Conservation (phyloP, 2,888 invertebrate species). For the Colostygia pectinataria region DNA sequence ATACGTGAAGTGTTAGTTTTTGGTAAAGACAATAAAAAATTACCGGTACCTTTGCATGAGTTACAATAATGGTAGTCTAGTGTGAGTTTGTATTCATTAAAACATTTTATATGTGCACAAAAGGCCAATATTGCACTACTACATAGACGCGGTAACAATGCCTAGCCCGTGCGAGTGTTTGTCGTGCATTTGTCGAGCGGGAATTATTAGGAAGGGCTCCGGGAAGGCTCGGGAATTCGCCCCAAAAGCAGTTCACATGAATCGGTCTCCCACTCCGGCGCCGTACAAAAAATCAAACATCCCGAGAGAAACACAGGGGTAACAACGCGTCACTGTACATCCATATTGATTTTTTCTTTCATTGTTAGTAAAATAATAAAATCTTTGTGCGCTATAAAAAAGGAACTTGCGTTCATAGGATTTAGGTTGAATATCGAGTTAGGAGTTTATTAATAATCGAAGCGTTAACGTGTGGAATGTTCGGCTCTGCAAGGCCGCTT, state of each 20-base stretch:
- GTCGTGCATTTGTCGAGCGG: slow-evolving; percentile 81
- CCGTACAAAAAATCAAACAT: slow-evolving; percentile 81
- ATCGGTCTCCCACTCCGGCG: slow-evolving; percentile 78
- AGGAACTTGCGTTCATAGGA: slow-evolving; percentile 71
- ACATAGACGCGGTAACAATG: slow-evolving; percentile 74
- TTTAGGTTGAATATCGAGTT: slow-evolving; percentile 77
- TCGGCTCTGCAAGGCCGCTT: slow-evolving; percentile 78
- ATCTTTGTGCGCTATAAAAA: slow-evolving; percentile 66
- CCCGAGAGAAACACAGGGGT: slow-evolving; percentile 83
- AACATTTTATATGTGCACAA: slow-evolving; percentile 64
- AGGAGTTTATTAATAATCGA: slow-evolving; percentile 80
- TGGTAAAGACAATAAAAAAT: slow-evolving; percentile 16
- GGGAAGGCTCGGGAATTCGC: slow-evolving; percentile 82
- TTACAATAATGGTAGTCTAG: slow-evolving; percentile 28
- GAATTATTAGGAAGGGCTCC: slow-evolving; percentile 81
- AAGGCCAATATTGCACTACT: slow-evolving; percentile 73
- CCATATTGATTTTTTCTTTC: slow-evolving; percentile 81
- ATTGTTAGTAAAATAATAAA: slow-evolving; percentile 80
- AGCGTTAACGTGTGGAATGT: slow-evolving; percentile 81
- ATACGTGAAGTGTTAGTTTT: slow-evolving; percentile 3
- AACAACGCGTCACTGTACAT: slow-evolving; percentile 78
- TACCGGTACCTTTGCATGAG: slow-evolving; percentile 24
- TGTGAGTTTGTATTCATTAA: slow-evolving; percentile 55
- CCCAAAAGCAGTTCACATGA: slow-evolving; percentile 83
- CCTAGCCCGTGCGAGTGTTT: slow-evolving; percentile 79